Evolutionary conservation across 2,888 invertebrate genomes (phyloP), one percentile per base, ranked within the genome.

Genomic region (Platerodrilus igneus): DNA sequence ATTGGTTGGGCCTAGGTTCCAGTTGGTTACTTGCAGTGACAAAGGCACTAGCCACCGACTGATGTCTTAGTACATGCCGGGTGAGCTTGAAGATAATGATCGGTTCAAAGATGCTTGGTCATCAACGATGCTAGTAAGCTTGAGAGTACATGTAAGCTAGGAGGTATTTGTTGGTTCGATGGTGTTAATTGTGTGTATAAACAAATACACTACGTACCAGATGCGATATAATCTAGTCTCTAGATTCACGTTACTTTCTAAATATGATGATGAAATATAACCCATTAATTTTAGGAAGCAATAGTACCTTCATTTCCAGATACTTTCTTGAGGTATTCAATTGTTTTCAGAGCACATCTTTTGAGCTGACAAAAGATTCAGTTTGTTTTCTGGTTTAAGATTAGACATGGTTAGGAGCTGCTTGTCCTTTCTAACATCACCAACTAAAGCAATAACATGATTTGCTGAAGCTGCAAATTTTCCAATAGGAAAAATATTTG

Each of bases 351-450:
- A 31, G 16, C 45, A 34, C 10, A 50, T 50, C 36, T 49, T 51
- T 10, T 39, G 22, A 6, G 40, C 40, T 10, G 47, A 18, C 10
- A n/a, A 10, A 30, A 31, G 49, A 34, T 48, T 50, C 45, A 50
- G 45, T 23, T 48, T 48, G 14, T 50, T 43, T 8, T 50, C 45
- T 7, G 31, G 17, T 37, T 36, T 42, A 1, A 48, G 29, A 20
- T 50, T 38, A 16, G 32, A 34, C 7, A 8, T 4, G 1, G 41
- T 35, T 6, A 45, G 9, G 2, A 33, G 22, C 23, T 50, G 45
- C 29, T 40, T 30, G 29, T 34, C 39, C 29, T 48, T 46, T 3
- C 27, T 25, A 29, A 21, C n/a, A 14, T 21, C 20, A 7, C 33
- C 3, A 19, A 45, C 36, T 11, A 48, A 15, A 2, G 10, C 7